Evolutionary conservation across 2,113 vertebrate species (phyloP).

Genomic region (Eretmodus cyanostictus): DNA sequence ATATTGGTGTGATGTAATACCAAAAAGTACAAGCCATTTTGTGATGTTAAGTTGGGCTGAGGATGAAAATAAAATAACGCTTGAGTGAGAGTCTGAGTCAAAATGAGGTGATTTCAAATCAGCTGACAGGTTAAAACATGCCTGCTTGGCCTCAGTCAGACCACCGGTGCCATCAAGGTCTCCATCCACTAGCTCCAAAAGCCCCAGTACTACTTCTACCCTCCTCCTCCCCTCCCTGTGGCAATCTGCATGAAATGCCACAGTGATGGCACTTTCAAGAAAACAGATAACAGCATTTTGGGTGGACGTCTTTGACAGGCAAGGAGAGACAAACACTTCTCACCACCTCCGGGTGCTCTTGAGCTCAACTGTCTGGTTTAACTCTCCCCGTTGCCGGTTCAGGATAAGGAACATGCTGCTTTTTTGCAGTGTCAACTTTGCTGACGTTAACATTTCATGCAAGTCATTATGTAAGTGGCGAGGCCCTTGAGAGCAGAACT

Average conservation of each 20-base stretch:
- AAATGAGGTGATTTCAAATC: background rate
- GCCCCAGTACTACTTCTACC: background rate
- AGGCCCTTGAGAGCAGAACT: conserved; percentile 3
- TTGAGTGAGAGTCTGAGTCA: background rate
- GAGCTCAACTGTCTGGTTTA: background rate
- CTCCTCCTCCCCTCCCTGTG: background rate
- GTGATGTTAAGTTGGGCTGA: background rate
- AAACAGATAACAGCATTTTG: background rate
- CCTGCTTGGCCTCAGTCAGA: background rate
- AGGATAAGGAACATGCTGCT: background rate
- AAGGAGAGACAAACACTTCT: background rate
- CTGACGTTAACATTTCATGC: conserved; percentile 47
- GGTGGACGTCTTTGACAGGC: background rate
- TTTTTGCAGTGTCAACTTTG: conserved; percentile 11
- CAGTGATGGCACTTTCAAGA: background rate
- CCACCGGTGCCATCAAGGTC: background rate
- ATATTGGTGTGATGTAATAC: background rate
- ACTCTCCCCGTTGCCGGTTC: background rate
- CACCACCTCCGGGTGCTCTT: background rate
- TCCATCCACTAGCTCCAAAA: background rate
- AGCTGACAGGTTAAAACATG: conserved; percentile 31
- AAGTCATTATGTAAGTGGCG: conserved; percentile 37
- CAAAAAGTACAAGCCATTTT: background rate
- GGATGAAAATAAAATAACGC: background rate
- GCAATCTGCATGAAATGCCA: background rate